phyloP scores from a whole-genome alignment of 2,888 invertebrate species.

The Lysandra coridon region DNA sequence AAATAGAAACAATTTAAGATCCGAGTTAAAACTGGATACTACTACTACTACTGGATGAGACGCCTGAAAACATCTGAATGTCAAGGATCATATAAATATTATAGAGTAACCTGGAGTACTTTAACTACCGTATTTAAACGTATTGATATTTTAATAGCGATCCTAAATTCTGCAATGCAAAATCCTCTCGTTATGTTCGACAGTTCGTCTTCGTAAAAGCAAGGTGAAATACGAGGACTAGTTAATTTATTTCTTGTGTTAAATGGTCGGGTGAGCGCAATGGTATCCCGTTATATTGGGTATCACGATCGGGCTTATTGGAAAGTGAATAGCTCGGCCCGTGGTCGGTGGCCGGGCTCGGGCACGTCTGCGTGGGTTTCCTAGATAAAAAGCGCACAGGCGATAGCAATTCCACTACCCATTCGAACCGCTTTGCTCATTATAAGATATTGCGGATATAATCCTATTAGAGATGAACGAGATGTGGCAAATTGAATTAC shows the following conservation, averaged over 20 bases:
- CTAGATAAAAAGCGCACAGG: constrained; percentile 51
- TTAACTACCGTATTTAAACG: not conserved
- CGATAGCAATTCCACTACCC: constrained; percentile 40
- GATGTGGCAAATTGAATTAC: not conserved
- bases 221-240: constrained; percentile 28
- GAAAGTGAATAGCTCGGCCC: constrained; percentile 70
- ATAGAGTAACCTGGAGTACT: not conserved
- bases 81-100: no score
- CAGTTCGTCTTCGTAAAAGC: not conserved
- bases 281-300: constrained; percentile 72
- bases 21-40: no score
- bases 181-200: not conserved
- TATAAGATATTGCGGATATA: constrained; percentile 36
- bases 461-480: constrained; percentile 21
- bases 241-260: constrained; percentile 46
- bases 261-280: constrained; percentile 61
- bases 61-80: no score
- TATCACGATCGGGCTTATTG: constrained; percentile 74
- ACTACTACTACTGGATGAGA: no score
- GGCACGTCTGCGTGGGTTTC: constrained; percentile 47
- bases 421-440: constrained; percentile 43
- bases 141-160: not conserved
- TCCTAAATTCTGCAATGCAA: not conserved
- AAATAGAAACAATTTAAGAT: no score
- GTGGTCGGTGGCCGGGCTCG: constrained; percentile 53